Evolutionary conservation across 23 tunicate genomes (phyloP).

Genomic region (Pegea sp.): DNA sequence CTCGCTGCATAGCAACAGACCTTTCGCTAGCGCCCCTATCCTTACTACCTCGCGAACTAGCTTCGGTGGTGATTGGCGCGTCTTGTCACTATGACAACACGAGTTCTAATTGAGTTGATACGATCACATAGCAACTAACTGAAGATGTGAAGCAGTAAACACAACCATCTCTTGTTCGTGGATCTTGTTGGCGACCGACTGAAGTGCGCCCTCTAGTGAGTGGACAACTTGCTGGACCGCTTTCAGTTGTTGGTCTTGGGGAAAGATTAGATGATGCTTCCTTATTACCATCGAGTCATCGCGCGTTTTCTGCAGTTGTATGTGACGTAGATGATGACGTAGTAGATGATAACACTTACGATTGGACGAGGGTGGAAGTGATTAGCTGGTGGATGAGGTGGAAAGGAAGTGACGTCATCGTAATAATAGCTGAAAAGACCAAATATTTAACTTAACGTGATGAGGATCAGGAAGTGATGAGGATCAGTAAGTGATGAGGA

Average conservation of each 20-base stretch:
- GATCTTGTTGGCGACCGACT: slow-evolving; percentile 36
- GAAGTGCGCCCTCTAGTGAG: slow-evolving; percentile 28
- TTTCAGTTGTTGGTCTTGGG: slow-evolving; percentile 28
- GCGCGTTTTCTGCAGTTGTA: slow-evolving; percentile 28
- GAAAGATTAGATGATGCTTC: slow-evolving; percentile 51
- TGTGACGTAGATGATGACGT: too few species aligned
- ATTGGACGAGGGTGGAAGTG: too few species aligned
- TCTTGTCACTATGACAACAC: too few species aligned
- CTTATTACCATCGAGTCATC: slow-evolving; percentile 34
- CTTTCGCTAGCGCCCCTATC: slow-evolving; percentile 77
- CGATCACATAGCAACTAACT: not conserved
- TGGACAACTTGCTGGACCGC: slow-evolving; percentile 50
- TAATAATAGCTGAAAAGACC: too few species aligned
- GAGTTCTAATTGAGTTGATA: too few species aligned
- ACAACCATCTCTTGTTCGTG: slow-evolving; percentile 57
- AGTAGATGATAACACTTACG: too few species aligned
- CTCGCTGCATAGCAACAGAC: slow-evolving; percentile 57
- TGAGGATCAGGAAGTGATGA: too few species aligned
- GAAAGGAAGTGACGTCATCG: too few species aligned
- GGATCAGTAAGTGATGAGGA: too few species aligned
- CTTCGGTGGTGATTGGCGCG: slow-evolving; percentile 9
- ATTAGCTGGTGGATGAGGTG: too few species aligned
- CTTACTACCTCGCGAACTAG: slow-evolving; percentile 51
- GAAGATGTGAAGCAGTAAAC: slow-evolving; percentile 8
- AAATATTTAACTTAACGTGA: too few species aligned